A percentile compares a stretch with the other conserved stretches of the same genome.
phyloP scores from a whole-genome alignment of 2,113 vertebrate species.

The Epinephelus moara region DNA sequence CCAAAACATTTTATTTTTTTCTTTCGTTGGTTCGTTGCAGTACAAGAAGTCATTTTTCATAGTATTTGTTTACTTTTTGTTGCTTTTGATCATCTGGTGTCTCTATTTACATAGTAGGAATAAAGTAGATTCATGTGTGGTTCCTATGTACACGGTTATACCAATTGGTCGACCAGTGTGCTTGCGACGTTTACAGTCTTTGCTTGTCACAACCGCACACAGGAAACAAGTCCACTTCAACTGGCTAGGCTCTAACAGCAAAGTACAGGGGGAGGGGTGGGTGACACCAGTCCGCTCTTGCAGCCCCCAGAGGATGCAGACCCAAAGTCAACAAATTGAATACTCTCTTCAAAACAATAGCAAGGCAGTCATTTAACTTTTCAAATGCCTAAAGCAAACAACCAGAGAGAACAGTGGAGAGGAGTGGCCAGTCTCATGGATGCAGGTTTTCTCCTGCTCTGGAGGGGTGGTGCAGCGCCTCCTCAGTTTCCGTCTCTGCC shows the following conservation, averaged over 20 bases:
- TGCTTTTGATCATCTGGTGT: conserved; percentile 84
- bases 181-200: conserved; percentile 70
- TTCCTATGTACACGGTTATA: conserved; percentile 83
- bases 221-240: conserved; percentile 73
- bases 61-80: conserved; percentile 83
- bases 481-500: conserved; percentile 68
- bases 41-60: conserved; percentile 85
- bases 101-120: conserved; percentile 87
- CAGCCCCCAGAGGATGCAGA: conserved; percentile 63
- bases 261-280: conserved; percentile 52
- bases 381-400: conserved; percentile 77
- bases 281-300: conserved; percentile 39
- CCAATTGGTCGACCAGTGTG: conserved; percentile 65
- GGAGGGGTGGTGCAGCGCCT: conserved; percentile 48
- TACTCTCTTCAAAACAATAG: conserved; percentile 74
- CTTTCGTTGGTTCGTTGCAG: conserved; percentile 80
- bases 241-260: conserved; percentile 77
- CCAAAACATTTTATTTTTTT: conserved; percentile 84
- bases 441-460: conserved; percentile 50
- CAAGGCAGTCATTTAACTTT: conserved; percentile 76
- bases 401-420: conserved; percentile 62
- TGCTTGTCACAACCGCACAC: conserved; percentile 69
- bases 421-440: conserved; percentile 61
- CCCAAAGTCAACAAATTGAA: conserved; percentile 72
- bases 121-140: conserved; percentile 83